phyloP scores from a whole-genome alignment of 2,113 vertebrate genomes.

The Gadus macrocephalus region DNA sequence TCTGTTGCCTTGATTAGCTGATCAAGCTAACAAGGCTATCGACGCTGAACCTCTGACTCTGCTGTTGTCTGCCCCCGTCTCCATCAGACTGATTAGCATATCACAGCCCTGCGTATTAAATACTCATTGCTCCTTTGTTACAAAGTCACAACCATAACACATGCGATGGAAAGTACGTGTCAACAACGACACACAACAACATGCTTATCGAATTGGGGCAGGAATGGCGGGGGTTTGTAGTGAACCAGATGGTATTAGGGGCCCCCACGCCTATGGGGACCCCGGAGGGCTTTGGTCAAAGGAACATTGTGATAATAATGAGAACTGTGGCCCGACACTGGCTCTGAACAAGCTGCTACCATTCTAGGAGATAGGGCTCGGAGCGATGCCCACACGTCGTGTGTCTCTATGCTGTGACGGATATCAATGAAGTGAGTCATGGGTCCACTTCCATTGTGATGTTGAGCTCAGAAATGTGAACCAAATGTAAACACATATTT shows the following conservation, averaged over 20 bases:
- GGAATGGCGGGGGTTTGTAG: conserved; percentile 18
- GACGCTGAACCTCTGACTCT: conserved; percentile 27
- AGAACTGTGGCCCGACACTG: background rate
- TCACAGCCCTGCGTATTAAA: conserved; percentile 27
- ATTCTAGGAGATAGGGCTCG: too few species aligned
- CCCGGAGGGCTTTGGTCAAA: conserved; percentile 44
- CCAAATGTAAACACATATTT: too few species aligned
- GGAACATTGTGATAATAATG: conserved; percentile 24
- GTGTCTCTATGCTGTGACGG: too few species aligned
- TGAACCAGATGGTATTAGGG: conserved; percentile 57
- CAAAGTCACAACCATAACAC: conserved; percentile 3
- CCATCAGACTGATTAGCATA: conserved; percentile 38
- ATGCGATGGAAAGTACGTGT: background rate
- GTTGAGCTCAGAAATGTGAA: too few species aligned
- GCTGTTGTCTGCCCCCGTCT: conserved; percentile 49
- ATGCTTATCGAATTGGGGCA: conserved; percentile 37
- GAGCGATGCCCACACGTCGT: too few species aligned
- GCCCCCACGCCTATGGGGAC: conserved; percentile 32
- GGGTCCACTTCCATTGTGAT: too few species aligned
- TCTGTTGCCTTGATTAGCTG: conserved; percentile 53
- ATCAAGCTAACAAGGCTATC: conserved; percentile 41
- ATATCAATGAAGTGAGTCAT: too few species aligned
- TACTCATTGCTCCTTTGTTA: background rate
- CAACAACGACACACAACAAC: conserved; percentile 24
- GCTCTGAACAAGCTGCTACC: too few species aligned